Evolutionary conservation across 2,888 invertebrate genomes (phyloP), one percentile per base, ranked within the genome.

Genomic region (Cerastis leucographa): DNA sequence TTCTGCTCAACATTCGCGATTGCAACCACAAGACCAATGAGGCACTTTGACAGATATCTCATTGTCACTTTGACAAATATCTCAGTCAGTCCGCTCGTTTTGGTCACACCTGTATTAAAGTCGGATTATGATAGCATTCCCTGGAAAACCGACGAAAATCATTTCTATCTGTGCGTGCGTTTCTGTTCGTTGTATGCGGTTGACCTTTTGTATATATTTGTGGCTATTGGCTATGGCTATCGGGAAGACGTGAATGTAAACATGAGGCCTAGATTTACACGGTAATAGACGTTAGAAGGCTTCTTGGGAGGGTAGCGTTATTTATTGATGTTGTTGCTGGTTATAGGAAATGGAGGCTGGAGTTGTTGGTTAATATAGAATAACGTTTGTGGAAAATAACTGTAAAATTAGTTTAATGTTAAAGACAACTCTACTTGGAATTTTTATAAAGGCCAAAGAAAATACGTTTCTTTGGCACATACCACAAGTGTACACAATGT

Each of bases 191-290:
- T 46, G 8, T 69, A 25, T 46, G 12, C 1, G n/a, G 6, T 2
- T 1, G 0, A 49, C 14, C 40, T 81, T 78, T 74, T 78, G 81
- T 22, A 5, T 19, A 1, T 25, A 46, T n/a, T 0, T 49, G 40
- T 78, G 62, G 3, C 7, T 22, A 42, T 2, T 6, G 25, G 4
- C 40, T 54, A 56, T 51, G 44, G 69, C 25, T 76, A 82, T 84
- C 69, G 49, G 17, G 22, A 49, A 67, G 51, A 67, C 61, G 70
- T 74, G 68, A 77, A 84, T 78, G 76, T 79, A 81, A 80, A 73
- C 76, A 78, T 72, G 71, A 75, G 74, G 29, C 68, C 59, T 74
- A 74, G 78, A 82, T 70, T 77, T 70, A 64, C 84, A 56, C 62
- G 64, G 81, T 80, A 67, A 80, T 71, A 71, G 51, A 74, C 74